phyloP scores from a whole-genome alignment of 2,113 vertebrate genomes.

The Tor tambroides region DNA sequence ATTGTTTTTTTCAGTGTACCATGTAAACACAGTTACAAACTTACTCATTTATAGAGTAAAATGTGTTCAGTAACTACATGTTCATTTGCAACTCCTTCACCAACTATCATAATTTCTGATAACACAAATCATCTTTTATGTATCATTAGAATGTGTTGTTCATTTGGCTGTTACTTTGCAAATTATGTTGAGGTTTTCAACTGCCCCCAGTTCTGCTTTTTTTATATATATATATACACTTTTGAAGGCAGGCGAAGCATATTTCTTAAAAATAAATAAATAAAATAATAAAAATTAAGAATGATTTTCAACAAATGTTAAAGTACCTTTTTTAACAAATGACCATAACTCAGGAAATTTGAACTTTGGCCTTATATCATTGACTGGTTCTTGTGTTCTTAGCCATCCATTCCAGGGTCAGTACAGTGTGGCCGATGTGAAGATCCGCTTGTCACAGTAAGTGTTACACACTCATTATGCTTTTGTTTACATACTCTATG shows the following conservation, averaged over 20 bases:
- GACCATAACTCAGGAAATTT: background rate
- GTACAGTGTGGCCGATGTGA: constrained; percentile 94
- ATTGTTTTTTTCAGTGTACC: too few species aligned
- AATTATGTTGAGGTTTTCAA: background rate
- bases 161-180: background rate
- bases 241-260: background rate
- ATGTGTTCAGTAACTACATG: background rate
- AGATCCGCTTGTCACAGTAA: constrained; percentile 96
- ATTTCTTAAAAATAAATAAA: background rate
- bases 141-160: background rate
- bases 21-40: background rate
- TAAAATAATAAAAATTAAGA: too few species aligned
- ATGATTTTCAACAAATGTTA: background rate
- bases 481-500: background rate
- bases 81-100: background rate
- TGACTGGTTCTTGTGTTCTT: constrained; percentile 40
- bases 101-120: background rate
- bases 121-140: background rate
- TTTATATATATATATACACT: background rate
- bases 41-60: background rate
- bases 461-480: constrained; percentile 65
- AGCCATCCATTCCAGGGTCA: constrained; percentile 98
- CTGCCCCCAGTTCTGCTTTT: background rate
- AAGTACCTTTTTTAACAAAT: background rate
- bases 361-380: background rate